Evolutionary conservation across 2,113 vertebrate species (phyloP), one percentile per base, ranked within the genome.

Genomic region (Channa maculata): DNA sequence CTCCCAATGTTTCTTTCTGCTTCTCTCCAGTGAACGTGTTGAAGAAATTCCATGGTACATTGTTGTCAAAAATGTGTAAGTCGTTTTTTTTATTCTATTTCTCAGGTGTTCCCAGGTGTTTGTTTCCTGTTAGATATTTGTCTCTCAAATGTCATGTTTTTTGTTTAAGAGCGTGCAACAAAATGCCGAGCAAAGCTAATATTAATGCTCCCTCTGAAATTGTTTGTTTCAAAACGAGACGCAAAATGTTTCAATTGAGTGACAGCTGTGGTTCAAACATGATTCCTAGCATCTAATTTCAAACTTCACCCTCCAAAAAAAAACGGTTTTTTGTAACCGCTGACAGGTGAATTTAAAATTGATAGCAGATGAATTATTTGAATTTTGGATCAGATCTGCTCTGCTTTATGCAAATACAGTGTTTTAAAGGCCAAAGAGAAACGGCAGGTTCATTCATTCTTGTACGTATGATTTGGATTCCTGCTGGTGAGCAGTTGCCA

Each of bases 41-140:
- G 92, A 92, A 89, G 93, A 94, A 58, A 59, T 87, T 85, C 93
- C 94, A n/a, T 95, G 93, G 94, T 94, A 93, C 87, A 89, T 93
- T 39, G 61, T 86, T 88, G 82, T 92, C 90, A 91, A 10, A 82
- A 92, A 84, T 34, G 43, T 79, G 94, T 94, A 92, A 93, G 93
- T 91, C 15, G 37, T 65, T 68, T 70, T 68, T 68, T 72, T 51
- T 65, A 45, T 57, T 49, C 45, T 44, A 36, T 84, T 75, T 80
- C 71, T 80, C 74, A 43, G 34, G 72, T 88, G 83, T 81, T 80
- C 50, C 53, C 68, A 70, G 71, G 65, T 80, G 48, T 85, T 92
- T 87, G 83, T 77, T 85, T 87, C 77, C 79, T 82, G 54, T 86
- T 76, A 84, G 84, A 87, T 86, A 75, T 84, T 78, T 49, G 82